Conservation (phyloP, 2,888 invertebrate genomes). For the Ypsolopha sequella region DNA sequence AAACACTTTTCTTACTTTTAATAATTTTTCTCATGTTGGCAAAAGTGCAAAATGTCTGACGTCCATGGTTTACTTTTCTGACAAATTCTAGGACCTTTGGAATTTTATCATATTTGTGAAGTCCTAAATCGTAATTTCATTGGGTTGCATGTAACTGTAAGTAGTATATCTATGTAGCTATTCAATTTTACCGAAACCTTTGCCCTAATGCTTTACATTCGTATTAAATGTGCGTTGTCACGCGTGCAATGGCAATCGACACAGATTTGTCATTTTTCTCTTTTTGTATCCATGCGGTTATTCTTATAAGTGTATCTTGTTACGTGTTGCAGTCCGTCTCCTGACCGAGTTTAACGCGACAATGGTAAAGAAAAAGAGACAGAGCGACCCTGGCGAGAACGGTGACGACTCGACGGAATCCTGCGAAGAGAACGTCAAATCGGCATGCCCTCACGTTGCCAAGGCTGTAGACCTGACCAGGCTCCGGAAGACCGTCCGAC, state of each 20-base stretch:
- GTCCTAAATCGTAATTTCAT: conserved; percentile 25
- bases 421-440: conserved; percentile 75
- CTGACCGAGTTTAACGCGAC: conserved; percentile 35
- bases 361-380: conserved; percentile 83
- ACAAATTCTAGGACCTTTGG: conserved; percentile 35
- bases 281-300: conserved; percentile 62
- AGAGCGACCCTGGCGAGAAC: conserved; percentile 74
- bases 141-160: conserved; percentile 53
- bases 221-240: conserved; percentile 63
- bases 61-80: conserved; percentile 51
- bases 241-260: conserved; percentile 68
- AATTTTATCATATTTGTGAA: conserved; percentile 28
- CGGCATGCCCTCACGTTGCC: conserved; percentile 76
- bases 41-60: conserved; percentile 58
- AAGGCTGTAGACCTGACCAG: conserved; percentile 76
- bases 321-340: conserved; percentile 58
- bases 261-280: conserved; percentile 66
- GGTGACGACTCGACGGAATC: conserved; percentile 79
- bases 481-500: conserved; percentile 70
- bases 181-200: conserved; percentile 10
- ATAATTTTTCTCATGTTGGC: conserved; percentile 21
- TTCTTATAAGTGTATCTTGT: conserved; percentile 66
- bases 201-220: conserved; percentile 14
- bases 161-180: conserved; percentile 28
- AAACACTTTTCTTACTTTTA: neutral